phyloP scores from a whole-genome alignment of 2,888 invertebrate species.

The Pomacea canaliculata region DNA sequence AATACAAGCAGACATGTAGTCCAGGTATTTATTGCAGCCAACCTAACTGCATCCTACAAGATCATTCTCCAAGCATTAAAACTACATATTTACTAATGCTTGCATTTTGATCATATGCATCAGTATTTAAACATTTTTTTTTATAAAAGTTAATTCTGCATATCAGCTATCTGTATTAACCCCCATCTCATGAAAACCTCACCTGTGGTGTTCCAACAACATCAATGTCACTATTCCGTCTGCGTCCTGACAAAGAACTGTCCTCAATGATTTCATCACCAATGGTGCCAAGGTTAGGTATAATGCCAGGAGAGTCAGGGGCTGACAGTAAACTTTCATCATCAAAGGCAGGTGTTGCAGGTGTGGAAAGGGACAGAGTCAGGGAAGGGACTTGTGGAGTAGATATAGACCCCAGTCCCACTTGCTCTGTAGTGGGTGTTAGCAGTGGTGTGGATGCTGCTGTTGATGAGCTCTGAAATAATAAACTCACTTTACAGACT shows the following conservation, averaged over 20 bases:
- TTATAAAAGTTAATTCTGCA: neutral
- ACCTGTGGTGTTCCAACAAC: constrained; percentile 25
- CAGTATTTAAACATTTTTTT: neutral
- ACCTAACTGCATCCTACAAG: no score
- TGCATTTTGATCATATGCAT: no score
- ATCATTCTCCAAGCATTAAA: no score
- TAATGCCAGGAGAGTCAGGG: constrained; percentile 12
- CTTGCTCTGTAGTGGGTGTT: neutral
- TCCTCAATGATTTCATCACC: constrained; percentile 25
- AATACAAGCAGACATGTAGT: no score
- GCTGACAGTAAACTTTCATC: constrained; percentile 7
- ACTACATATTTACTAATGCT: no score
- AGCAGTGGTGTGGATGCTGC: constrained; percentile 3
- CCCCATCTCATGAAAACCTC: neutral
- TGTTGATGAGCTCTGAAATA: neutral
- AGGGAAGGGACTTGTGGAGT: constrained; percentile 7
- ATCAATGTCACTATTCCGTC: constrained; percentile 16
- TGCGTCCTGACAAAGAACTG: neutral
- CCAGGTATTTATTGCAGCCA: no score
- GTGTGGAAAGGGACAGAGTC: constrained; percentile 1
- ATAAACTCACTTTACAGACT: no score
- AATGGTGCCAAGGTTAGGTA: constrained; percentile 23
- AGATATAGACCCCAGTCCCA: neutral
- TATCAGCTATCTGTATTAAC: no score
- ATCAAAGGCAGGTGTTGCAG: neutral